Evolutionary conservation across 2,797 vertebrate genomes (phyloP).

Genomic region (Eospalax fontanierii): DNA sequence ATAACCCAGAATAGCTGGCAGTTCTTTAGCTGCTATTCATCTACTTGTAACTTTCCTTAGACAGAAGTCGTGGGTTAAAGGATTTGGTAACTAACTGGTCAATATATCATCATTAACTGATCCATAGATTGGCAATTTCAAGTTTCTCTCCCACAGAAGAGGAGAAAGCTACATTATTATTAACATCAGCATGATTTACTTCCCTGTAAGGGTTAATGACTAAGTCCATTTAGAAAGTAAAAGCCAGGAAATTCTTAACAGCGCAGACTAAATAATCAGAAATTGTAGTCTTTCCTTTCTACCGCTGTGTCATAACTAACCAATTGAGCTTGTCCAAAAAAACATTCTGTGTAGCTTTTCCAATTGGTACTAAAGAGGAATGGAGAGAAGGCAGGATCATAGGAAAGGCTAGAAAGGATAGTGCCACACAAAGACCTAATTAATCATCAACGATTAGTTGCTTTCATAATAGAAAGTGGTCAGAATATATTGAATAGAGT

Average conservation of each 20-base stretch:
- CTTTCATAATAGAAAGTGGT: conserved; percentile 48
- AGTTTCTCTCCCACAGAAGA: conserved; percentile 31
- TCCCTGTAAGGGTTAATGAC: conserved; percentile 75
- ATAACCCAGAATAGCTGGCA: conserved; percentile 33
- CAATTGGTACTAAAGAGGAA: conserved; percentile 57
- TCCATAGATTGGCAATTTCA: conserved; percentile 68
- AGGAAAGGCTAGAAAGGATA: conserved; percentile 59
- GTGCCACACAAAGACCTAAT: conserved; percentile 28
- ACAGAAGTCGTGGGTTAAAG: conserved; percentile 55
- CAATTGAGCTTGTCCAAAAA: conserved; percentile 66
- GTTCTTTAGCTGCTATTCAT: background rate
- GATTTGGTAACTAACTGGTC: conserved; percentile 43
- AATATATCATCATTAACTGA: conserved; percentile 60
- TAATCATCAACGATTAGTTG: conserved; percentile 51
- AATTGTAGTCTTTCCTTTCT: conserved; percentile 72
- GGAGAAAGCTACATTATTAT: conserved; percentile 71
- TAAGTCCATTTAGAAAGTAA: conserved; percentile 76
- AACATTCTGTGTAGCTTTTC: conserved; percentile 69
- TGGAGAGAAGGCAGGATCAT: conserved; percentile 52
- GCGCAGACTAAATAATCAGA: conserved; percentile 77
- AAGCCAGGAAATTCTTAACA: conserved; percentile 77
- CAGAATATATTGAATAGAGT: conserved; percentile 42
- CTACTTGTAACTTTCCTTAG: conserved; percentile 48
- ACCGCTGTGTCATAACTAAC: conserved; percentile 72
- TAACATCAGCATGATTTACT: conserved; percentile 68